Evolutionary conservation across 92 coral and sea anemone genomes (phyloP), one percentile per base, ranked within the genome.

Genomic region (Palythoa grandis): DNA sequence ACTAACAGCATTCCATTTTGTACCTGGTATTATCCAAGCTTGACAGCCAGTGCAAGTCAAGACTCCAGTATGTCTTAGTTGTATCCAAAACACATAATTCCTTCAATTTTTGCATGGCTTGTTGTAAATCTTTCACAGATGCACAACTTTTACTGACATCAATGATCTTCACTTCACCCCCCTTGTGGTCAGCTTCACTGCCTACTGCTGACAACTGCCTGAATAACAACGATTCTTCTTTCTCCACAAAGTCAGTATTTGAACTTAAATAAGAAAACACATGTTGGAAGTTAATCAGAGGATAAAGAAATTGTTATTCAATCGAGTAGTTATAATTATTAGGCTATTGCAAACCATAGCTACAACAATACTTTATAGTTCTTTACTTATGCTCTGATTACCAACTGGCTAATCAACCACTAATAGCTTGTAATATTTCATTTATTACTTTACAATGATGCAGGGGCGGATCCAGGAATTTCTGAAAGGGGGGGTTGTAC

Each of bases 51-150:
- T 86, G 93, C 3, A 93, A 52, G 70, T 96, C 99, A 67, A 91
- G 88, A 20, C 86, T 85, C 99, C 98, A 96, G 87, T 95, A 96
- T 5, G 83, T 87, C 91, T 91, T 96, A 79, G 89, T 93, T 3
- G 93, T 95, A 72, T 95, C 98, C 85, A 95, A 77, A 84, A 95
- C 88, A 91, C 99, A 96, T 22, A 96, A 86, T 69, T 96, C 99
- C 71, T 86, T 90, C 60, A 96, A 90, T 69, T 91, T 94, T 24
- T 86, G 85, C 60, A 91, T 89, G 68, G 98, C 91, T 52, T 79
- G 92, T 82, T 92, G 93, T 14, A 96, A 91, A 56, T 93, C 95
- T 82, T 77, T 89, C 6, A 89, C 78, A 1, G 99, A 78, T 40
- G 97, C 94, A 72, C 98, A 94, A 16, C 74, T 76, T 86, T 95